phyloP scores from a whole-genome alignment of 2,888 invertebrate genomes.

The Pecten maximus region DNA sequence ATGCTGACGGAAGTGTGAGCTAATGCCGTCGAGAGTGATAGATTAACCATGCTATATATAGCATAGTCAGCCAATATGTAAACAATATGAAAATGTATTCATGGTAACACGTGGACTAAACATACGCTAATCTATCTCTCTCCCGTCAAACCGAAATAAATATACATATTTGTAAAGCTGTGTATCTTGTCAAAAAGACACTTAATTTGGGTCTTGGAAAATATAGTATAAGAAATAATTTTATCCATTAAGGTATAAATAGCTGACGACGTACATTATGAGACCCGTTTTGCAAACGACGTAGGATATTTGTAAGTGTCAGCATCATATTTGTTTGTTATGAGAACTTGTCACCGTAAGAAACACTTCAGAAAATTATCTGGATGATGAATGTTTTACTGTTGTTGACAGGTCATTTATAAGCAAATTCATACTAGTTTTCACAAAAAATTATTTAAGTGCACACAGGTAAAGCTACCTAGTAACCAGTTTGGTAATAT shows the following conservation, averaged over 20 bases:
- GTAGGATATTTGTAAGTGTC: neutral
- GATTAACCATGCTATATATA: neutral
- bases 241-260: neutral
- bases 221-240: neutral
- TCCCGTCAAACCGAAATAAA: neutral
- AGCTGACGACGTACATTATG: neutral
- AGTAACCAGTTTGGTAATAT: no score
- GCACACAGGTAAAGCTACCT: no score
- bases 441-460: no score
- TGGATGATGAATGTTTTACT: no score
- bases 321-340: neutral
- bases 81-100: neutral
- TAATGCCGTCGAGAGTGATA: no score
- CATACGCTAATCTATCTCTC: neutral
- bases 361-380: no score
- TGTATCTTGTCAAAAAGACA: neutral
- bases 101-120: neutral
- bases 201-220: neutral
- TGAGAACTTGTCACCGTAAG: neutral
- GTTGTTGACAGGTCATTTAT: no score
- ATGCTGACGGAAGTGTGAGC: no score
- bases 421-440: no score
- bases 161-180: neutral
- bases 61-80: neutral
- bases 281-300: neutral